Evolutionary conservation across 2,797 vertebrate species (phyloP).

Genomic region (Parambassis ranga): DNA sequence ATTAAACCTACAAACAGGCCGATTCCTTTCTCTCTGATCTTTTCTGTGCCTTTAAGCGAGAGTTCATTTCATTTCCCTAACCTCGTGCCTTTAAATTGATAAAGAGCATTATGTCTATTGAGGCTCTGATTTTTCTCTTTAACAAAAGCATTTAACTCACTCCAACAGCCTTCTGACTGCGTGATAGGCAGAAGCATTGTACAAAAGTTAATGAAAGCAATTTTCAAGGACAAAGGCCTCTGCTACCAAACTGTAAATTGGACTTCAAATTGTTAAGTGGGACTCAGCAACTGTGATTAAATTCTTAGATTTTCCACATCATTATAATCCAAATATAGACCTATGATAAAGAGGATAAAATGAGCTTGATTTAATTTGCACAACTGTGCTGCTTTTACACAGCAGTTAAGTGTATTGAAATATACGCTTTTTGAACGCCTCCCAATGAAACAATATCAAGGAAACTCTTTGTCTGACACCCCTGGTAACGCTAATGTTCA

Average conservation of each 20-base stretch:
- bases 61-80: constrained; percentile 4
- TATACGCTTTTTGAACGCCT: constrained; percentile 38
- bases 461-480: constrained; percentile 25
- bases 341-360: constrained; percentile 46
- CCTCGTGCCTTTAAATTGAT: constrained; percentile 15
- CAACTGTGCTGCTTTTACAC: constrained; percentile 18
- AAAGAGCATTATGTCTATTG: constrained; percentile 24
- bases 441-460: constrained; percentile 1
- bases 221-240: constrained; percentile 69
- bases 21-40: constrained; percentile 3
- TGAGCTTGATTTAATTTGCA: constrained; percentile 46
- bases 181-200: constrained; percentile 51
- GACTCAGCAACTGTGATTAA: constrained; percentile 55
- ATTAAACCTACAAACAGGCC: not conserved
- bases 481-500: constrained; percentile 10
- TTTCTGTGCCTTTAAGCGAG: constrained; percentile 2
- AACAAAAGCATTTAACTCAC: constrained; percentile 51
- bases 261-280: constrained; percentile 59
- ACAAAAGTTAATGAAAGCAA: constrained; percentile 67
- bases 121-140: constrained; percentile 45
- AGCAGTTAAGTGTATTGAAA: constrained; percentile 22
- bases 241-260: constrained; percentile 59
- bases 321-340: constrained; percentile 49
- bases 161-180: constrained; percentile 41
- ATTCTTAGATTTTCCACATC: constrained; percentile 59